Evolutionary conservation across 2,797 vertebrate genomes (phyloP), one percentile per base, ranked within the genome.

Genomic region (Craterocephalus amniculus): DNA sequence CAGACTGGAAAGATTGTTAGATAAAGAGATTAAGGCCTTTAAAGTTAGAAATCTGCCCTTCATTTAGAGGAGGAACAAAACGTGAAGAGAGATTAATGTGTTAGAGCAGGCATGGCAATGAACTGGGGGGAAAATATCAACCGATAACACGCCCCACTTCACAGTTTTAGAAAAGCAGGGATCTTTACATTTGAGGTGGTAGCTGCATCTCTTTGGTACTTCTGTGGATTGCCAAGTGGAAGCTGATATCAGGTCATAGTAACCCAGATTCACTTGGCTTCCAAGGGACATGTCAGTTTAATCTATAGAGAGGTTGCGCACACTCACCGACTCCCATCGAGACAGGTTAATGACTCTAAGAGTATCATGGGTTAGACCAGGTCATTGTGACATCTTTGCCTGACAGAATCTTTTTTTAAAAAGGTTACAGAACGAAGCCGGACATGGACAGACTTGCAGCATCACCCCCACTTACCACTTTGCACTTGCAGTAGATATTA

Each of bases 21-120:
- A 89, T 79, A 72, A 87, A 73, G 32, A 48, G 55, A 71, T 78
- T 70, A 38, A 68, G 22, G 55, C 20, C 67, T 80, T 79, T 58
- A 80, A 76, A 76, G 58, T 51, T 11, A 43, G 1, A 22, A 29
- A 16, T 35, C 26, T 63, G 20, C 5, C 16, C 65, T 5, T 6
- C 54, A n/a, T 20, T 4, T 12, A 4, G 31, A 20, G 35, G 29
- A 31, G 24, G 26, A 27, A 20, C 32, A 45, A 49, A 51, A 40
- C 36, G 59, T 20, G 24, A 49, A 51, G 43, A 54, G 59, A 68
- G 78, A 75, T 64, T 54, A 76, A 84, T 63, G 35, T 13, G 66
- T 36, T 8, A 4, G n/a, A 64, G 36, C 67, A 65, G 29, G 38
- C 52, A 38, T 35, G 45, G 59, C 65, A 14, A 35, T 0, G 2